A percentile compares a stretch with the other conserved stretches of the same genome.
Evolutionary conservation across 1,140 invertebrate genomes (phyloP).

Genomic region (Amphibalanus amphitrite): DNA sequence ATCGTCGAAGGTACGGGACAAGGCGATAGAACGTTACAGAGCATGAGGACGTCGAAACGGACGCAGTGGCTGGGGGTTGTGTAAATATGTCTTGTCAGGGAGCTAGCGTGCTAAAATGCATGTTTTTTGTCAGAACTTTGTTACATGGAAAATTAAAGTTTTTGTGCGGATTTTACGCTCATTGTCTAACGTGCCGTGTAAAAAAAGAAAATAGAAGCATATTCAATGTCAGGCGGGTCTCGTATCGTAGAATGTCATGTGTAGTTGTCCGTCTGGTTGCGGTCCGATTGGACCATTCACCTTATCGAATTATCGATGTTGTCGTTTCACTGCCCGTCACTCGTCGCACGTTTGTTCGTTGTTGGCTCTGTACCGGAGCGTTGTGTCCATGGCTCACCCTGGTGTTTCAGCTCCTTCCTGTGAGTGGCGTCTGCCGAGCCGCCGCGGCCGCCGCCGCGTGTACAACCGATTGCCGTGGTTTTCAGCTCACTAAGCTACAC

Average conservation of each 20-base stretch:
- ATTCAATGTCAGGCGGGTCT: no score
- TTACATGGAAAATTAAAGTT: background rate
- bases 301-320: no score
- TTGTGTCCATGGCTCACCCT: background rate
- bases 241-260: background rate
- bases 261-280: background rate
- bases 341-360: no score
- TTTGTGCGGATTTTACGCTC: background rate
- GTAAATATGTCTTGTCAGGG: background rate
- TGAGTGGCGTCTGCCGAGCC: background rate
- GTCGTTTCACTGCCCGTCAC: background rate
- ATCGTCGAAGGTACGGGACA: slow-evolving; percentile 77
- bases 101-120: background rate
- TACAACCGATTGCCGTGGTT: background rate
- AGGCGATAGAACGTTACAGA: background rate
- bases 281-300: no score
- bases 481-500: background rate
- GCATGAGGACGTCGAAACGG: no score
- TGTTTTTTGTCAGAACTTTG: background rate
- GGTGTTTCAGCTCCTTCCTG: background rate
- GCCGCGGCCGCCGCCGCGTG: background rate
- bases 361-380: no score
- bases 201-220: no score
- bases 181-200: background rate
- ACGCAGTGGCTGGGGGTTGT: background rate